phyloP scores from a whole-genome alignment of 2,113 vertebrate genomes.

The Talpa occidentalis region DNA sequence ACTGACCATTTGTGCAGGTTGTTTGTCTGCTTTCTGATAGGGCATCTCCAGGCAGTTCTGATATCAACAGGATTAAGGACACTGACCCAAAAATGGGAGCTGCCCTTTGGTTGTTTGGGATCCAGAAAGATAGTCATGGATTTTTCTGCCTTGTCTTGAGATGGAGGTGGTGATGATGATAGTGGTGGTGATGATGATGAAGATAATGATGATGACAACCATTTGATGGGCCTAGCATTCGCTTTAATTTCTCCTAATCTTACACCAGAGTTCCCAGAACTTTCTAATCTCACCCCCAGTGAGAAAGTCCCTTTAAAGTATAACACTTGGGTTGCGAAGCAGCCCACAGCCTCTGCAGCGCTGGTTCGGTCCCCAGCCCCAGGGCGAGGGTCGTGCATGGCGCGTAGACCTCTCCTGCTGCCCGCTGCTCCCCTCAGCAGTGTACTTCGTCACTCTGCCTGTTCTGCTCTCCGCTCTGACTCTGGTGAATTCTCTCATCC shows the following conservation, averaged over 20 bases:
- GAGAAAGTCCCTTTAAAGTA: not conserved
- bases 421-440: too few species aligned
- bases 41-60: not conserved
- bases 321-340: rapidly evolving
- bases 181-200: too few species aligned
- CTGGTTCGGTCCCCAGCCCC: too few species aligned
- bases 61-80: not conserved
- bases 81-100: rapidly evolving
- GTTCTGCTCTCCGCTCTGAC: too few species aligned
- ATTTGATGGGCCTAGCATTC: not conserved
- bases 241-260: not conserved
- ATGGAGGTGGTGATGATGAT: not conserved
- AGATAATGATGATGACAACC: too few species aligned
- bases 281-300: not conserved
- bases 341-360: too few species aligned
- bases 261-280: not conserved
- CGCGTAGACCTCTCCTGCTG: too few species aligned
- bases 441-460: too few species aligned
- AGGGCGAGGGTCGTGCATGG: too few species aligned
- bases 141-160: not conserved
- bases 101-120: not conserved
- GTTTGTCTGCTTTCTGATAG: too few species aligned
- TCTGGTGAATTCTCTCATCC: too few species aligned
- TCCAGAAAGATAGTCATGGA: not conserved
- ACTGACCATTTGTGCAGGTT: not conserved